Percentiles rank a stretch among this genome's conserved stretches.
Conservation (phyloP, 2,113 vertebrate genomes). For the Megatriorchis doriae region DNA sequence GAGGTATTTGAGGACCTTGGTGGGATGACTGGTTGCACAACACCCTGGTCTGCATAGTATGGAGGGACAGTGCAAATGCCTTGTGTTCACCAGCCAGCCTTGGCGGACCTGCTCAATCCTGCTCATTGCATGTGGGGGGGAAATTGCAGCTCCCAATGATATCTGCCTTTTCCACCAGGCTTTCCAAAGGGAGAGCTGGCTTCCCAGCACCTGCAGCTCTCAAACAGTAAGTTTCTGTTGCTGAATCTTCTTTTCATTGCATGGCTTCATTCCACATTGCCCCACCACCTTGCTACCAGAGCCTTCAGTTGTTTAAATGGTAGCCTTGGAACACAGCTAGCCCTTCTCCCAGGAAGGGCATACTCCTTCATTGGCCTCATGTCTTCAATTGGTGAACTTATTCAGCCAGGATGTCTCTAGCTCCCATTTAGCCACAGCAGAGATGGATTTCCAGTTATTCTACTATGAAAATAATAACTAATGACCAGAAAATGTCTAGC, state of each 20-base stretch:
- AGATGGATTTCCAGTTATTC: neutral
- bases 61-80: neutral
- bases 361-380: neutral
- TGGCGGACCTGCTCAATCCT: neutral
- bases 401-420: neutral
- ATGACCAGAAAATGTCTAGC: neutral
- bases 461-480: neutral
- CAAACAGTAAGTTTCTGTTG: neutral
- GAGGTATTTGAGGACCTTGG: neutral
- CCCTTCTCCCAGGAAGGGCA: neutral
- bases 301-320: neutral
- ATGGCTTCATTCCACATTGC: neutral
- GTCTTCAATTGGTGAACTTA: neutral
- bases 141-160: neutral
- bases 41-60: neutral
- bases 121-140: neutral
- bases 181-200: neutral
- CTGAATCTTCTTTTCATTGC: neutral
- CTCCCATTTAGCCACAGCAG: neutral
- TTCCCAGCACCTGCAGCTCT: neutral
- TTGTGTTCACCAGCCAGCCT: neutral
- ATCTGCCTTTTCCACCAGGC: neutral
- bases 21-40: neutral
- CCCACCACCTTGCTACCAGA: neutral
- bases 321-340: neutral